A percentile compares a stretch with the other conserved stretches of the same genome.
These are phyloP conservation scores for Phasianus colchicus DNA, from an alignment of 2,113 vertebrate genomes.

Conservation along the genomic window DNA sequence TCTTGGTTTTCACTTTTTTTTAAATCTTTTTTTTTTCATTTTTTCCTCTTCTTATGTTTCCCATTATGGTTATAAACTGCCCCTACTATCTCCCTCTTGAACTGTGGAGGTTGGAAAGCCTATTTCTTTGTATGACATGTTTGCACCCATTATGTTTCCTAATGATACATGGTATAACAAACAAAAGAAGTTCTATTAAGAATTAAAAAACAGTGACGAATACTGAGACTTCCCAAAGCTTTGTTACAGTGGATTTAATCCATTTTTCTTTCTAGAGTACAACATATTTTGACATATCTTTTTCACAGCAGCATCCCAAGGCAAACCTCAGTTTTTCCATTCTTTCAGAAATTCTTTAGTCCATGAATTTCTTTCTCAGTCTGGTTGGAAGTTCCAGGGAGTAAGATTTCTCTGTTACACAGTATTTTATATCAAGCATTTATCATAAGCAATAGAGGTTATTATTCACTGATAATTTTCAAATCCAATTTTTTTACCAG, in stretches of 20 bases:
- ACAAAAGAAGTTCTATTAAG: conserved; percentile 37
- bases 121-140: background rate
- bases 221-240: background rate
- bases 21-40: background rate
- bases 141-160: background rate
- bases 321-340: background rate
- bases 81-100: background rate
- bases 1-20: background rate
- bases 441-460: background rate
- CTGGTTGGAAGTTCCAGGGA: background rate
- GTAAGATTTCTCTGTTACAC: background rate
- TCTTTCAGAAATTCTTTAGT: background rate
- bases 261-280: background rate
- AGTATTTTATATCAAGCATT: background rate
- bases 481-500: background rate
- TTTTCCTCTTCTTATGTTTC: background rate
- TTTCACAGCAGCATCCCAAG: background rate
- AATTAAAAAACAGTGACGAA: background rate
- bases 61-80: background rate
- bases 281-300: background rate
- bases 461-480: background rate
- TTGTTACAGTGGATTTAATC: background rate
- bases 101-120: background rate
- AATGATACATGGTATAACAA: background rate
- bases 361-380: background rate